Evolutionary conservation across 2,113 vertebrate species (phyloP).

Genomic region (Corvus moneduloides): DNA sequence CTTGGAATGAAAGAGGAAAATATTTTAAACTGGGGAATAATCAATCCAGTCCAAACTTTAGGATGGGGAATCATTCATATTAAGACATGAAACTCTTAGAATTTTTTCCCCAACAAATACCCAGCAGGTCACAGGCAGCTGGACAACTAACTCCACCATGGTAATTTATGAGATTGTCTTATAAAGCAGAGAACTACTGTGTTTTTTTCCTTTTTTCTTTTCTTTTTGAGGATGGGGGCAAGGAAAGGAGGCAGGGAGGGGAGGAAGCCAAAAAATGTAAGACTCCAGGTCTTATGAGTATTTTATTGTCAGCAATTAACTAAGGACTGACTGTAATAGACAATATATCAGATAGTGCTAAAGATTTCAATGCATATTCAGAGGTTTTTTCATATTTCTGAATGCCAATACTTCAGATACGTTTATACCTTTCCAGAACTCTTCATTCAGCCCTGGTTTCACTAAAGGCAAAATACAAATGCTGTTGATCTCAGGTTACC

Average conservation of each 20-base stretch:
- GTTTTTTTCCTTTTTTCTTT: background rate
- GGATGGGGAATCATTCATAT: constrained; percentile 16
- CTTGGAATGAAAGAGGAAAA: background rate
- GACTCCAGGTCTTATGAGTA: background rate
- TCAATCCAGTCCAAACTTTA: background rate
- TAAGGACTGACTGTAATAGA: background rate
- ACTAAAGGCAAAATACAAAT: background rate
- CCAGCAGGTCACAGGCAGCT: background rate
- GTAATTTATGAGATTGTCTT: background rate
- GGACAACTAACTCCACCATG: background rate
- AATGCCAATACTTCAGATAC: background rate
- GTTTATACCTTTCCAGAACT: background rate
- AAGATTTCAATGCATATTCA: background rate
- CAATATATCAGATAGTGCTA: background rate
- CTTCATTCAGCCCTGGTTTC: background rate
- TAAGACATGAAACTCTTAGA: background rate
- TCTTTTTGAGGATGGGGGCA: background rate
- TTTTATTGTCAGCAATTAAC: background rate
- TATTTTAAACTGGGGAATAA: constrained; percentile 12
- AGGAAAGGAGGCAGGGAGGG: background rate
- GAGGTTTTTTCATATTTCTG: background rate
- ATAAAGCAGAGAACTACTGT: background rate
- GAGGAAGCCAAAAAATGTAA: background rate
- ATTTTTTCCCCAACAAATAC: background rate
- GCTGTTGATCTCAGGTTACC: background rate